Percentiles rank a stretch among this genome's conserved stretches.
phyloP scores from a whole-genome alignment of 2,113 vertebrate species.

The Hippocampus barbouri region DNA sequence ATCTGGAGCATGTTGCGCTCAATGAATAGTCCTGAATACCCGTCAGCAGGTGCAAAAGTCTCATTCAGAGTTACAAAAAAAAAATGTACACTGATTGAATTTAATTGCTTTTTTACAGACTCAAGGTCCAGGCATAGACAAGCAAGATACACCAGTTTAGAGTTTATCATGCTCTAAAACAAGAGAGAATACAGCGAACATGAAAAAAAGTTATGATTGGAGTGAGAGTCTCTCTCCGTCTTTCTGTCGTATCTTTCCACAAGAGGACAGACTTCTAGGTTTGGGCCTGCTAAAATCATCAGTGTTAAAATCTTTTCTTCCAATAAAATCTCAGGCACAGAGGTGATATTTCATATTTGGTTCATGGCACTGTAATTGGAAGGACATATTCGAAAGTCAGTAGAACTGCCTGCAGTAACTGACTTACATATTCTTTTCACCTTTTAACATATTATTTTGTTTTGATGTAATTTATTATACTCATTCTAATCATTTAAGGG shows the following conservation, averaged over 20 bases:
- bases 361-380: constrained; percentile 43
- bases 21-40: no score
- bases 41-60: no score
- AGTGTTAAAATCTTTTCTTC: constrained; percentile 19
- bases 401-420: constrained; percentile 7
- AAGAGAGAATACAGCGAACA: no score
- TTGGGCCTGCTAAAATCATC: constrained; percentile 60
- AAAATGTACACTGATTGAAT: no score
- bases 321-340: constrained; percentile 17
- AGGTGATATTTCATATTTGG: constrained; percentile 58
- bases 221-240: neutral
- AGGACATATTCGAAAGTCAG: constrained; percentile 58
- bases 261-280: constrained; percentile 4
- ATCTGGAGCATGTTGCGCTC: no score
- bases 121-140: no score
- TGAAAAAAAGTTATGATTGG: neutral
- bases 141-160: no score
- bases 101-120: no score
- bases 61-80: no score
- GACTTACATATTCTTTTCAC: constrained; percentile 20
- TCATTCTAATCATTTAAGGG: neutral
- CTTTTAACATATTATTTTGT: constrained; percentile 15
- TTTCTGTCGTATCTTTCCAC: neutral
- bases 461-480: neutral
- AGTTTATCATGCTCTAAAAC: neutral